Evolutionary conservation across 2,797 vertebrate species (phyloP).

Genomic region (Eulemur albifrons): DNA sequence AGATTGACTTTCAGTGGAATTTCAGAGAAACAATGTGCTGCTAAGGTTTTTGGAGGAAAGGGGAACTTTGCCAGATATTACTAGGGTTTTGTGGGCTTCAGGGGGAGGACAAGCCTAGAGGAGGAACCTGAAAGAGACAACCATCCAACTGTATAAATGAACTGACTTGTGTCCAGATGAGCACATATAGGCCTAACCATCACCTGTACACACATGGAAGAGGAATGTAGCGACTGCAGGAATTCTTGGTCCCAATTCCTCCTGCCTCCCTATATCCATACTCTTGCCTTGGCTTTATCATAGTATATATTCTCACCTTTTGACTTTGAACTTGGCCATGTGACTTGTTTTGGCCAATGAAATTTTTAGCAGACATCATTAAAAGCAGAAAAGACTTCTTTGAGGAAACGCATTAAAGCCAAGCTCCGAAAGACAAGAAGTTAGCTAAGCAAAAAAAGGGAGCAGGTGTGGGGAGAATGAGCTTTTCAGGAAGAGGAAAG

Average conservation of each 20-base stretch:
- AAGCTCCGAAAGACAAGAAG: not conserved
- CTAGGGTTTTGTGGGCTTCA: not conserved
- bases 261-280: not conserved
- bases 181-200: not conserved
- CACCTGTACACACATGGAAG: not conserved
- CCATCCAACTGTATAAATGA: not conserved
- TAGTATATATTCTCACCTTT: not conserved
- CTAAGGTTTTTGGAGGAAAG: constrained; percentile 15
- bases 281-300: not conserved
- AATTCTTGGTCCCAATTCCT: not conserved
- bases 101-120: not conserved
- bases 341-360: not conserved
- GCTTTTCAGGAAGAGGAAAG: constrained; percentile 26
- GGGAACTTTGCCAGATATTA: not conserved
- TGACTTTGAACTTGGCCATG: not conserved
- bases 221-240: not conserved
- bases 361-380: not conserved
- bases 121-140: not conserved
- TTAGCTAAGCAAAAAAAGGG: not conserved
- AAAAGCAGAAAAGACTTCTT: constrained; percentile 1
- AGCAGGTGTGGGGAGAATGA: not conserved
- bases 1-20: not conserved
- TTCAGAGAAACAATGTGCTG: not conserved
- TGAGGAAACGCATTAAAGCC: not conserved
- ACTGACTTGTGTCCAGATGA: not conserved